Conservation (phyloP, 2,797 vertebrate species). For the Novumbra hubbsi region DNA sequence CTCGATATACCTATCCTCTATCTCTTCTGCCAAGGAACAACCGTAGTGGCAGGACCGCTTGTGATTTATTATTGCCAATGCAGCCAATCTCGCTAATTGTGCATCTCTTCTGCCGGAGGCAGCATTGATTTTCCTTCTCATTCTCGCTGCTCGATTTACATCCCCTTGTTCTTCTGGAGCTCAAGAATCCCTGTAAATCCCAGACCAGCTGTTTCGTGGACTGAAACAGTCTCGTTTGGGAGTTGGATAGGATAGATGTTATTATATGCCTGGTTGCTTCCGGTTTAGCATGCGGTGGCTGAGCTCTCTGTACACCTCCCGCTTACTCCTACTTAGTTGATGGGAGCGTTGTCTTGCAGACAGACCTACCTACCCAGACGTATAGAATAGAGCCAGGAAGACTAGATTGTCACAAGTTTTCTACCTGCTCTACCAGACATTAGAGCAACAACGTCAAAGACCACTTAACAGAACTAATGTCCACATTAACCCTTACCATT, state of each 20-base stretch:
- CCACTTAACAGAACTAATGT: not conserved
- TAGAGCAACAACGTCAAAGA: not conserved
- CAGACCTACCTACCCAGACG: not conserved
- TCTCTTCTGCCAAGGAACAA: not conserved
- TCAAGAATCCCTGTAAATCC: slow-evolving; percentile 37
- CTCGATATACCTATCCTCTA: slow-evolving; percentile 15
- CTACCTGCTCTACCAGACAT: not conserved
- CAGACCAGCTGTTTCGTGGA: slow-evolving; percentile 37
- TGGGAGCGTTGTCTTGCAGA: not conserved
- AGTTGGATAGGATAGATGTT: slow-evolving; percentile 23
- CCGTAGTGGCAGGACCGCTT: slow-evolving; percentile 3
- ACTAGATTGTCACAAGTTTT: not conserved
- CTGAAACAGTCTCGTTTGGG: slow-evolving; percentile 28
- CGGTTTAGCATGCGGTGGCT: not conserved
- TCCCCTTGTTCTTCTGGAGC: slow-evolving; percentile 10
- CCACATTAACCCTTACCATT: not conserved
- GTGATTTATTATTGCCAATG: slow-evolving; percentile 46
- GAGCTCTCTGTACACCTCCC: not conserved
- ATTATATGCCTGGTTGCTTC: slow-evolving; percentile 31
- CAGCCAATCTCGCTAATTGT: slow-evolving; percentile 49
- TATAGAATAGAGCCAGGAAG: not conserved
- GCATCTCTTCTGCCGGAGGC: slow-evolving; percentile 42
- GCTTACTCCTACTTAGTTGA: not conserved
- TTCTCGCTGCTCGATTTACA: slow-evolving; percentile 35
- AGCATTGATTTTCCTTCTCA: slow-evolving; percentile 53